phyloP scores from a whole-genome alignment of 2,113 vertebrate genomes.

The Menura novaehollandiae region DNA sequence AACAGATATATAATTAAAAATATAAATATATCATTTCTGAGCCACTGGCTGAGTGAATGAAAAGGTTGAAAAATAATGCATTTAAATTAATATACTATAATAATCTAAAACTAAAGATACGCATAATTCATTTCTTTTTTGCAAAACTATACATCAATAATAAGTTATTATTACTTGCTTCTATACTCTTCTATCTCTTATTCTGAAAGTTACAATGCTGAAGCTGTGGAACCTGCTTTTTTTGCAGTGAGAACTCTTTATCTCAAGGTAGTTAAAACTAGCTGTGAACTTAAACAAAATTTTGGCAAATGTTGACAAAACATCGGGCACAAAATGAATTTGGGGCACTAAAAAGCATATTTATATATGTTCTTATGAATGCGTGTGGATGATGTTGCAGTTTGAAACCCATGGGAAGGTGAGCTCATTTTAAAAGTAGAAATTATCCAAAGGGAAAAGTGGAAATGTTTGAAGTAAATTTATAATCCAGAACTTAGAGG shows the following conservation, averaged over 20 bases:
- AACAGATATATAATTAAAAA: not conserved
- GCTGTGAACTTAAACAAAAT: not conserved
- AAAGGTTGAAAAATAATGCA: not conserved
- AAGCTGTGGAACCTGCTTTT: not conserved
- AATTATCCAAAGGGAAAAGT: not conserved
- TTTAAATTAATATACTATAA: not conserved
- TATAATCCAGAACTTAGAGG: not conserved
- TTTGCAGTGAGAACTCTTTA: not conserved
- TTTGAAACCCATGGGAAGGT: not conserved
- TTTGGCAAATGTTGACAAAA: not conserved
- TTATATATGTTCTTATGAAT: not conserved
- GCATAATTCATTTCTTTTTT: not conserved
- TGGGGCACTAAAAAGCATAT: not conserved
- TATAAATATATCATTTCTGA: not conserved
- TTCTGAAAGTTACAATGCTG: not conserved
- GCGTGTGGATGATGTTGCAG: not conserved
- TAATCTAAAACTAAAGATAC: not conserved
- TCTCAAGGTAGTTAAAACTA: not conserved
- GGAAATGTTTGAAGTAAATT: not conserved
- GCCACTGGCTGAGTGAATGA: not conserved
- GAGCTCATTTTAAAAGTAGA: not conserved
- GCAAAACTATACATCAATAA: not conserved
- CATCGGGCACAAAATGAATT: not conserved
- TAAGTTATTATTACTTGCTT: not conserved
- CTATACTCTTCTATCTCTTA: not conserved